Evolutionary conservation across 2,888 invertebrate species (phyloP).

Genomic region (Scrobipalpa atriplicella): DNA sequence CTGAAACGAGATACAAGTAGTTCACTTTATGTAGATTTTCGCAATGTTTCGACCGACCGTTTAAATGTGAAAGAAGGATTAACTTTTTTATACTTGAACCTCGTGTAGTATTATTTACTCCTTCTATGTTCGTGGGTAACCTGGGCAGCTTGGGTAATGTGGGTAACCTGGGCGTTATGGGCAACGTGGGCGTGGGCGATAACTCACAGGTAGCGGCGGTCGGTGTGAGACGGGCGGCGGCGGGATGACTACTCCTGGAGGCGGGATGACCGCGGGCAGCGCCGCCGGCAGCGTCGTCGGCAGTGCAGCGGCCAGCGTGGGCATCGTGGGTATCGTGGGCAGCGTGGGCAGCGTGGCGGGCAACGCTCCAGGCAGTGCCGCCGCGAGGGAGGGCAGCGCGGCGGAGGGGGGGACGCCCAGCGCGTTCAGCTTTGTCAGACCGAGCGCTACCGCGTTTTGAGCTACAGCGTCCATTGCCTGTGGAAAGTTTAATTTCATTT

Average conservation of each 20-base stretch:
- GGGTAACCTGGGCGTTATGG: no score
- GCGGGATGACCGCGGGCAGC: constrained; percentile 53
- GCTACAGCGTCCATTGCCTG: constrained; percentile 98
- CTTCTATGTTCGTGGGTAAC: no score
- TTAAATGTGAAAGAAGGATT: no score
- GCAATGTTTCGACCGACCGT: no score
- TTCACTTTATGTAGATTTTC: no score
- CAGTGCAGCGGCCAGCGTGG: constrained; percentile 55
- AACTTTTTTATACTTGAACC: no score
- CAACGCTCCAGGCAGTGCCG: constrained; percentile 70
- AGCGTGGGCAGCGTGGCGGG: constrained; percentile 60
- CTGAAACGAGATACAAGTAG: neutral
- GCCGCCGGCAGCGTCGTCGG: constrained; percentile 66
- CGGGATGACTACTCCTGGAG: constrained; percentile 49
- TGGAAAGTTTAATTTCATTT: no score
- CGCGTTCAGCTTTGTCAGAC: constrained; percentile 70
- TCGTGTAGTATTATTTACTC: no score
- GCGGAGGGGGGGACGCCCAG: constrained; percentile 61
- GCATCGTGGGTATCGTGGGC: constrained; percentile 72
- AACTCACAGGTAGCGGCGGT: constrained; percentile 57
- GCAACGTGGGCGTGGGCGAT: no score
- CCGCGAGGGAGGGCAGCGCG: constrained; percentile 80
- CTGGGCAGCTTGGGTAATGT: no score
- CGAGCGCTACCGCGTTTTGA: constrained; percentile 90
- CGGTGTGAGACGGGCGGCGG: constrained; percentile 71